These are phyloP conservation scores for Gephyroberyx darwinii DNA, from an alignment of 2,797 vertebrate species.

Conservation along the genomic window DNA sequence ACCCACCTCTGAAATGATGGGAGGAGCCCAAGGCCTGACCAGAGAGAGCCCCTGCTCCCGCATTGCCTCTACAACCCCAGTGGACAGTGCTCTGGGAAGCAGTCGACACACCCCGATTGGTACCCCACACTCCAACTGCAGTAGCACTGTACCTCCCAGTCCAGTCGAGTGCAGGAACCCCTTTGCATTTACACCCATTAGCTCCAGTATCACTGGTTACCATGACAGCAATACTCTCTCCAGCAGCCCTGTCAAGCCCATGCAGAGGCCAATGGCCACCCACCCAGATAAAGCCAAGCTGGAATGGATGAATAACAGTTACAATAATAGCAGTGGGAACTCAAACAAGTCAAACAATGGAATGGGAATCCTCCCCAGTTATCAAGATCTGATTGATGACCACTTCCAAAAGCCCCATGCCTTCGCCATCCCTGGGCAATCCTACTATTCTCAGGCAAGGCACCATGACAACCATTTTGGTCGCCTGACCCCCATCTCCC, in stretches of 20 bases:
- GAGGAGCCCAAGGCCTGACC: slow-evolving; percentile 85
- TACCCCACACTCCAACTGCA: slow-evolving; percentile 96
- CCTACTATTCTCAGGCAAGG: slow-evolving; percentile 86
- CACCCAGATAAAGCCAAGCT: slow-evolving; percentile 96
- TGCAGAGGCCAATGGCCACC: slow-evolving; percentile 98
- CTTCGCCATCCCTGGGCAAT: slow-evolving; percentile 92
- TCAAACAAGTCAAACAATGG: slow-evolving; percentile 81
- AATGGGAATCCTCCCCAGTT: slow-evolving; percentile 90
- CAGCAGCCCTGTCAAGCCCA: slow-evolving; percentile 96
- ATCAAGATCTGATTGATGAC: slow-evolving; percentile 93
- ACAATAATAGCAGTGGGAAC: slow-evolving; percentile 79
- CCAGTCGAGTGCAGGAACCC: slow-evolving; percentile 98
- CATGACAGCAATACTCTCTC: slow-evolving; percentile 92
- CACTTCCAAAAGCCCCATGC: slow-evolving; percentile 98
- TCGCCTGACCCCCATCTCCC: slow-evolving; percentile 94
- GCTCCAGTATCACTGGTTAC: slow-evolving; percentile 91
- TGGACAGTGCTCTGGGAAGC: slow-evolving; percentile 93
- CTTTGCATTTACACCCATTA: slow-evolving; percentile 97
- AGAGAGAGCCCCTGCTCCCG: slow-evolving; percentile 92
- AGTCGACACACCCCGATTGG: slow-evolving; percentile 93
- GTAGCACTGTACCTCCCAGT: slow-evolving; percentile 94
- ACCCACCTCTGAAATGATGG: slow-evolving; percentile 91
- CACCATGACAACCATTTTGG: slow-evolving; percentile 91
- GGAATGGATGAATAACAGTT: slow-evolving; percentile 97
- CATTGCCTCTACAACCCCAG: slow-evolving; percentile 90